These are phyloP conservation scores for Pseudopipra pipra DNA, from an alignment of 2,113 vertebrate species.

Conservation along the genomic window DNA sequence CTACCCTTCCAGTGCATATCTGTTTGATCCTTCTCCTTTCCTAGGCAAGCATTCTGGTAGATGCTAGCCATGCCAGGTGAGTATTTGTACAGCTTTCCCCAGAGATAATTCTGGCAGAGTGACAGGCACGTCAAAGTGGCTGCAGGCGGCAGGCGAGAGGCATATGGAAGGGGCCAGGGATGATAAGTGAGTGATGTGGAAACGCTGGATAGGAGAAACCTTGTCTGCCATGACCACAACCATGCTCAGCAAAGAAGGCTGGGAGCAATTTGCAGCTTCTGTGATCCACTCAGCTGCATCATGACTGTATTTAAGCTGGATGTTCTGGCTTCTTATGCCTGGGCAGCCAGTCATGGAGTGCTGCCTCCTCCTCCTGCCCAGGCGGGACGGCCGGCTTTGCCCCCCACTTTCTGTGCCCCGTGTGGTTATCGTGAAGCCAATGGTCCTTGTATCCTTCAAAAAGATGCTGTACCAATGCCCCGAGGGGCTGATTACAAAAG, in stretches of 20 bases:
- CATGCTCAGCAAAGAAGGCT: not conserved
- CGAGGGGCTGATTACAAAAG: not conserved
- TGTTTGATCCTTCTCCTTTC: not conserved
- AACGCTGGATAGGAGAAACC: not conserved
- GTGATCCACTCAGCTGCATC: not conserved
- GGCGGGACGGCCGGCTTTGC: fast-evolving
- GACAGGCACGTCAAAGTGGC: not conserved
- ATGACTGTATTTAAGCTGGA: not conserved
- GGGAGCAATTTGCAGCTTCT: not conserved
- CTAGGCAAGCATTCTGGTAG: not conserved
- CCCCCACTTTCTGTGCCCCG: not conserved
- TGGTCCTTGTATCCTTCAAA: not conserved
- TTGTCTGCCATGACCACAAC: not conserved
- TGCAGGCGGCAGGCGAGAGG: not conserved
- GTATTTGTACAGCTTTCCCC: not conserved
- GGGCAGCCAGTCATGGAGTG: not conserved
- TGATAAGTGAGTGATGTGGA: not conserved
- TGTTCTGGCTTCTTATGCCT: not conserved
- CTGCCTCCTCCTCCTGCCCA: not conserved
- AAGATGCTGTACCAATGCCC: not conserved
- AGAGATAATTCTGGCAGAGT: not conserved
- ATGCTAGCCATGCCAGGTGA: not conserved
- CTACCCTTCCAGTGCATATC: not conserved
- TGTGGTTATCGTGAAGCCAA: not conserved
- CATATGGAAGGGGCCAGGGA: not conserved